Evolutionary conservation across 2,113 vertebrate species (phyloP).

Genomic region (Natator depressus): DNA sequence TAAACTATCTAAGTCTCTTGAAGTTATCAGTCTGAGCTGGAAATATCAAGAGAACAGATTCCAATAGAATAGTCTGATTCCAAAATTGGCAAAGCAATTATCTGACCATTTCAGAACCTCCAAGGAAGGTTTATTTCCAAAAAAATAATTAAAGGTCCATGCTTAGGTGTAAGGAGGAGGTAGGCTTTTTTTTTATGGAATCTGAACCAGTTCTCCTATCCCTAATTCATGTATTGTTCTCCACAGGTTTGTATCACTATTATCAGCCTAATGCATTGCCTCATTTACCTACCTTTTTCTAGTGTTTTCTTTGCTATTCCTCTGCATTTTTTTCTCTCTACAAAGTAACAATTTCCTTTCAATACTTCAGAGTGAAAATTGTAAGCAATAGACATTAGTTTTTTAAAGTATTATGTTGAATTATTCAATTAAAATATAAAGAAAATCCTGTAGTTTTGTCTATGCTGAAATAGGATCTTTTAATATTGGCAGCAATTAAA

Average conservation of each 20-base stretch:
- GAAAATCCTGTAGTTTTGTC: background rate
- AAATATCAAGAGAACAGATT: background rate
- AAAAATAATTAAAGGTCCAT: background rate
- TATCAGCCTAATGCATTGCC: conserved; percentile 36
- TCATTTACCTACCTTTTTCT: conserved; percentile 16
- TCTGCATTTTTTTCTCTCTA: background rate
- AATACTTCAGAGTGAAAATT: background rate
- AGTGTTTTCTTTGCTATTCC: conserved; percentile 32
- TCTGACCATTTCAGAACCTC: background rate
- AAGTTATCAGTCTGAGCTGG: conserved; percentile 18
- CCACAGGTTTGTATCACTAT: conserved; percentile 8
- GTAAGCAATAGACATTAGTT: background rate
- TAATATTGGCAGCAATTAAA: background rate
- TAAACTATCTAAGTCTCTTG: background rate
- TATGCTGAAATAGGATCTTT: background rate
- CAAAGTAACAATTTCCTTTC: background rate
- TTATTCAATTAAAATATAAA: background rate
- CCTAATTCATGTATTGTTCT: background rate
- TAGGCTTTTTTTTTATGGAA: background rate
- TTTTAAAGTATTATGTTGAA: background rate
- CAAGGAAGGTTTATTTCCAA: background rate
- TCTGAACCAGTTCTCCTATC: conserved; percentile 7
- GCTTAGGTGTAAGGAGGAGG: background rate
- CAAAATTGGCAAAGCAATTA: background rate
- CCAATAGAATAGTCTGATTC: background rate